Base-by-base conservation (phyloP, 2,888 invertebrate species). In the Athalia cordata region DNA sequence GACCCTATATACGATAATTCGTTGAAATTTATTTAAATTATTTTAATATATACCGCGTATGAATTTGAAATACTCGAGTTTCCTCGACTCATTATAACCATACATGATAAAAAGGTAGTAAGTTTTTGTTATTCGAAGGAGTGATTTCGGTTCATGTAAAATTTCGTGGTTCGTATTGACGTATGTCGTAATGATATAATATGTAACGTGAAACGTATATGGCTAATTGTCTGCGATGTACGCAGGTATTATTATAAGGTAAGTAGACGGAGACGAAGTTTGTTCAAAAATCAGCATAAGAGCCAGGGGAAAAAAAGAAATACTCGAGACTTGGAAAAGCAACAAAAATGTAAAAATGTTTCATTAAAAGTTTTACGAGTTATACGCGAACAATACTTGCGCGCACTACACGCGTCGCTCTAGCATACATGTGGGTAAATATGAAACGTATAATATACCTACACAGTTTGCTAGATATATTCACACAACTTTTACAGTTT, bases 321-420 rank as follows among this genome's bases (percentile, higher is more conserved):
- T 43, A 64, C 64, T 64, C 9, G 67, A 67, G 67, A 67, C 47
- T 67, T 47, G 4, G 49, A 50, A 66, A 50, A 66, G 66, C 11
- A 68, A 52, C 3, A 43, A 50, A 49, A 57, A 72, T 47, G 29
- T 47, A 59, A 59, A 72, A 72, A 72, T 72, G 45, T 72, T 59
- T 72, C 72, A 72, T 72, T 59, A 72, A 72, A 72, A 72, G 52
- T 72, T 72, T 72, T 47, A 72, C 52, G 57, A 70, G 70, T 70
- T 55, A 11, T 9, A 43, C n/a, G 57, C 9, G 11, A 67, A 67
- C 49, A 67, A 50, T 67, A 13, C 67, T 67, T 50, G n/a, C 5
- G 29, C 29, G 29, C 29, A 29, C 29, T 29, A 29, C n/a, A n/a
- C 29, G 29, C 29, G 29, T 29, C 29, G 29, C 29, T 29, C 29